Evolutionary conservation across 2,797 vertebrate genomes (phyloP), one percentile per base, ranked within the genome.

Genomic region (Echiichthys vipera): DNA sequence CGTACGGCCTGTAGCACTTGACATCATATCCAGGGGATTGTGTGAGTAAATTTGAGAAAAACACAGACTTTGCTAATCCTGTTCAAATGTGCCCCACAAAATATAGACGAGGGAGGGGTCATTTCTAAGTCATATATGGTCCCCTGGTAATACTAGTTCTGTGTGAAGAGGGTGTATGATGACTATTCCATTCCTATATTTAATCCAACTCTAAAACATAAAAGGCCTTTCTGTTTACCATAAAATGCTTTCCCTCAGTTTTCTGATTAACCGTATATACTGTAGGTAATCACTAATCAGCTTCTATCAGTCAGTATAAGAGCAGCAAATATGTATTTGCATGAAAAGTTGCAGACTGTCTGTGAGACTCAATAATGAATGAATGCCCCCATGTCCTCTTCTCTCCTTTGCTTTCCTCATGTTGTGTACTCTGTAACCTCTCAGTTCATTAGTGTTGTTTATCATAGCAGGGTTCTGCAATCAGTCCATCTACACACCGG

Each of bases 371-470:
- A 20, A 12, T 32, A 42, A 43, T 67, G 30, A 73, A 69, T 62
- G 37, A 64, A 49, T 53, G 45, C 75, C 46, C 39, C 25, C 47
- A 55, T 53, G 68, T 79, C 46, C 40, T 66, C 32, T 65, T 58
- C 57, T 82, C 61, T 72, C 47, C 13, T 40, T 18, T 53, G 65
- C 73, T 80, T 71, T 77, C 71, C 69, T 50, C 64, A 43, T 81
- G 65, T 83, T 71, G 74, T 81, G 80, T 71, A 84, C 86, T 90
- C 82, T 83, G 77, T 91, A 90, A 90, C 84, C 84, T 89, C 85
- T 87, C 87, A 88, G 91, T 86, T 91, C 91, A 94, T 94, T 91
- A 92, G 83, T 57, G 71, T 86, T 88, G 93, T 93, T 93, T 90
- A 93, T 93, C 91, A 92, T 83, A 56, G 65, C 77, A 65, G 77